These are phyloP conservation scores for Polietes domitor DNA, from an alignment of 2,888 invertebrate species.

Conservation along the genomic window DNA sequence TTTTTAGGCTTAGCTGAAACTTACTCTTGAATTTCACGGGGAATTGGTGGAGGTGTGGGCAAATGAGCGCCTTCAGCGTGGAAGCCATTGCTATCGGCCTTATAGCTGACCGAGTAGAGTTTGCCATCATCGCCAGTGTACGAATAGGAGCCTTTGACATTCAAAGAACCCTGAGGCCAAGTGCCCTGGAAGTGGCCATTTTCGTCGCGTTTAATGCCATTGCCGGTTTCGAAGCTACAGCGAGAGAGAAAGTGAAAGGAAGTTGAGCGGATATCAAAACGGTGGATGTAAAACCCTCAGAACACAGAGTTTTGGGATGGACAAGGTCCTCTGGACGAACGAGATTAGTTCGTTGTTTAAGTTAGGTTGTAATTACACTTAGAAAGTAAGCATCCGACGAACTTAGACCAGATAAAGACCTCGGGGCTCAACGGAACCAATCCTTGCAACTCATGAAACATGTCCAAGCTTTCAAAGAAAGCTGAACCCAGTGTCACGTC, in stretches of 20 bases:
- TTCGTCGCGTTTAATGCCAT: constrained; percentile 84
- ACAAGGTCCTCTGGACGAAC: too few relatives aligned
- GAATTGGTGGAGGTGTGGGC: constrained; percentile 89
- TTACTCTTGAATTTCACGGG: constrained; percentile 76
- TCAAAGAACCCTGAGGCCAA: constrained; percentile 83
- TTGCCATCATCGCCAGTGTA: constrained; percentile 85
- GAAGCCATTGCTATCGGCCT: constrained; percentile 90
- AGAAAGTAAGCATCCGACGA: too few relatives aligned
- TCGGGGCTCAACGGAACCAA: too few relatives aligned
- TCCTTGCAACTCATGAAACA: too few relatives aligned
- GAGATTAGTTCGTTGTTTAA: too few relatives aligned
- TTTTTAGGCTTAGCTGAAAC: neutral
- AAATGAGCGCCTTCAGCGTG: constrained; percentile 89
- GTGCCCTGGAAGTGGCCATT: constrained; percentile 83
- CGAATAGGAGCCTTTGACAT: constrained; percentile 85
- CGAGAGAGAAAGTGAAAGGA: neutral
- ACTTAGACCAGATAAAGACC: too few relatives aligned
- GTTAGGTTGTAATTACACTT: too few relatives aligned
- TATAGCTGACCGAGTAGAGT: constrained; percentile 85
- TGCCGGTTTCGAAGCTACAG: constrained; percentile 84
- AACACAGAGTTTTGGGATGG: neutral
- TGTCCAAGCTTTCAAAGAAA: too few relatives aligned
- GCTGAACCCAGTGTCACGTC: too few relatives aligned
- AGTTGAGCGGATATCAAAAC: too few relatives aligned
- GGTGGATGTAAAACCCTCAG: too few relatives aligned